Evolutionary conservation across 1,140 invertebrate species (phyloP).

Genomic region (Meloidogyne floridensis): DNA sequence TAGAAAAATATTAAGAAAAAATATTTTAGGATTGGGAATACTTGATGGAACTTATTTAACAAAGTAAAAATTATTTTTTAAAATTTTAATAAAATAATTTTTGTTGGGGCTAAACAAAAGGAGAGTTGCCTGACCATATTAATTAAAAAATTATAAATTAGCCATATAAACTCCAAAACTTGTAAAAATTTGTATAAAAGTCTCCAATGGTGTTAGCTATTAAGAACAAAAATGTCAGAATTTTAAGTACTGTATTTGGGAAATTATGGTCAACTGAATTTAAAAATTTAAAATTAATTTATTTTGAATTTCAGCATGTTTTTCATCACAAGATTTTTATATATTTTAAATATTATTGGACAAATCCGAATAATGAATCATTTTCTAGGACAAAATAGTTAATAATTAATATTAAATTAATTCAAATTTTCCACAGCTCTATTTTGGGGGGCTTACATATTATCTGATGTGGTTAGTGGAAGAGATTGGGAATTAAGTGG

Average conservation of each 20-base stretch:
- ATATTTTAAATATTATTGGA: constrained; percentile 69
- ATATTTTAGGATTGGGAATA: constrained; percentile 31
- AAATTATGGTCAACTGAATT: no score
- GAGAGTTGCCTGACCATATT: no score
- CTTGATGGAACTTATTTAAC: constrained; percentile 39
- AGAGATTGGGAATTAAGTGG: constrained; percentile 60
- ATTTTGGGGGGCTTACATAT: constrained; percentile 53
- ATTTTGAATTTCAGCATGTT: constrained; percentile 66
- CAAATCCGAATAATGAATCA: constrained; percentile 70
- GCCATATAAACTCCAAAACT: no score
- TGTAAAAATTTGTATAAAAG: no score
- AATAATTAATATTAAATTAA: constrained; percentile 1
- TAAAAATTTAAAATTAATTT: constrained; percentile 18
- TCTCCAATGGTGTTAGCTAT: no score
- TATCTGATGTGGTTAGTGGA: constrained; percentile 57
- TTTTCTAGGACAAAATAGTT: constrained; percentile 66
- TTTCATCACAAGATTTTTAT: constrained; percentile 68
- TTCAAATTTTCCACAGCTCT: constrained; percentile 33
- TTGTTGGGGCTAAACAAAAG: no score
- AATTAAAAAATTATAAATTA: no score
- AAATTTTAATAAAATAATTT: neutral
- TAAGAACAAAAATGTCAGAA: no score
- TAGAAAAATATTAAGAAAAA: neutral
- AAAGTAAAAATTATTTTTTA: constrained; percentile 25
- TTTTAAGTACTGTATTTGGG: no score